Conservation (phyloP, 2,797 vertebrate genomes). For the Bradypus variegatus region DNA sequence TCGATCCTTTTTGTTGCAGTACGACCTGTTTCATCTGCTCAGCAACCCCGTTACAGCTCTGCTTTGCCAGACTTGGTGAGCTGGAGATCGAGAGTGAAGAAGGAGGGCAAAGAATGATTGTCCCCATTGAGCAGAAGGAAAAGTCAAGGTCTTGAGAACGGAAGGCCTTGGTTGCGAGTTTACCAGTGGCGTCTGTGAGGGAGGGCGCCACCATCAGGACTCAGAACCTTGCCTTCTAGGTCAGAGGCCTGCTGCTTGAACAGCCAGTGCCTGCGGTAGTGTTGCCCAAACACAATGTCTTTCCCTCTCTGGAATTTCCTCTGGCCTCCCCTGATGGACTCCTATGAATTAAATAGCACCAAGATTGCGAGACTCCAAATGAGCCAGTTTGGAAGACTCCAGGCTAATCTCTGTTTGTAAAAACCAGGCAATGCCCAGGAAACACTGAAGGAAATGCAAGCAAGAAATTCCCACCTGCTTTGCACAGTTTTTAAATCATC, state of each 20-base stretch:
- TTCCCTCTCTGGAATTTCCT: neutral
- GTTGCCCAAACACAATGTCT: neutral
- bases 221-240: neutral
- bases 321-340: neutral
- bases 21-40: neutral
- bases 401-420: neutral
- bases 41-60: neutral
- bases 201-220: neutral
- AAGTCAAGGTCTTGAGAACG: neutral
- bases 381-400: neutral
- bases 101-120: neutral
- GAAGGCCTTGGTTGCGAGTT: neutral
- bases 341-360: neutral
- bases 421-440: neutral
- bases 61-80: neutral
- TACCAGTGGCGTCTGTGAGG: neutral
- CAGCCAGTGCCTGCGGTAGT: neutral
- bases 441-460: neutral
- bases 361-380: neutral
- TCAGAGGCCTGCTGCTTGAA: neutral
- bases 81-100: neutral
- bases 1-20: neutral
- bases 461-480: slow-evolving; percentile 27
- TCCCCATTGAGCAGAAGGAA: neutral
- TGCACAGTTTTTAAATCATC: slow-evolving; percentile 50